Evolutionary conservation across 2,888 invertebrate species (phyloP), one percentile per base, ranked within the genome.

Genomic region (Conus canariensis): DNA sequence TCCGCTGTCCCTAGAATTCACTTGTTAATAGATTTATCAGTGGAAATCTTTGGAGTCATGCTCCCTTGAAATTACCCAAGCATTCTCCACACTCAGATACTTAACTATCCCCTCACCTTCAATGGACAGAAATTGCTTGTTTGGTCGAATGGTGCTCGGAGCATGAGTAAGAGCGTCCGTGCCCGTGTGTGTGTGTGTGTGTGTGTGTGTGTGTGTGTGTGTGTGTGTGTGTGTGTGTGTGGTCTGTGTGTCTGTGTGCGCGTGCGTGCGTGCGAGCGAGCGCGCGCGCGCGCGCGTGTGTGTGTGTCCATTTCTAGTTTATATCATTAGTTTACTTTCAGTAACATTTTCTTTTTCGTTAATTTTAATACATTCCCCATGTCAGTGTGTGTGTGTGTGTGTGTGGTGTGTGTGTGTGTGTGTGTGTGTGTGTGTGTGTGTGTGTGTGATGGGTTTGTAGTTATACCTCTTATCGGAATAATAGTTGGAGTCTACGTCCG

Each of bases 381-480:
- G 70, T 4, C 19, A 19, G 70, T 5, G 70, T 74, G 70, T 64
- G 70, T 74, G 70, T 74, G 70, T 74, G 70, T 74, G 70, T 74
- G 70, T 74, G 70, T 74, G 70, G 70, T 74, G 70, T 74, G 70
- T 74, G 22, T 70, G 70, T 70, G 16, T 22, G 22, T 70, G 70
- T 22, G 22, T 70, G 70, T 70, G 70, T 70, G 60, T 64, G 60
- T 64, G 60, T 64, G 60, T 64, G 60, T 64, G 60, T 64, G 30
- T 1, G 25, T 25, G 77, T 77, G 25, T 30, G 77, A 30, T 30
- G 7, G 5, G 30, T 25, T 25, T 8, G 30, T 10, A 12, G 7
- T 45, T 64, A 30, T 16, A 89, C 88, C 83, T 89, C n/a, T 22
- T 83, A 56, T 82, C 88, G 6, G 67, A 83, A 25, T 30, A 89